Evolutionary conservation across 1,140 invertebrate species (phyloP).

Genomic region (Brachionus paranguensis): DNA sequence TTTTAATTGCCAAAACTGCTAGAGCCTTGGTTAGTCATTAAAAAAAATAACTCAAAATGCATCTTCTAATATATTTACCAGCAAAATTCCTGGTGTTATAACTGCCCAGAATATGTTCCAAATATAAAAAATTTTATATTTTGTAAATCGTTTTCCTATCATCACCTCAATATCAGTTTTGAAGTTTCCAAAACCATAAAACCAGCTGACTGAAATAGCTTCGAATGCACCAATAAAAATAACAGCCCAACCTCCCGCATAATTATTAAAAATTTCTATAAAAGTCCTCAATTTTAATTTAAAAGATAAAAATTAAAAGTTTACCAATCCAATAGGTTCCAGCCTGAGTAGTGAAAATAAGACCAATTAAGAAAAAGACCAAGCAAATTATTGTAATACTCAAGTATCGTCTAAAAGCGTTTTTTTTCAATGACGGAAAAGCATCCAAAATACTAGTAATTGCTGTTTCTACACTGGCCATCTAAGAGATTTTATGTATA

Average conservation of each 20-base stretch:
- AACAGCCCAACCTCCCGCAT: constrained; percentile 65
- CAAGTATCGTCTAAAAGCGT: constrained; percentile 51
- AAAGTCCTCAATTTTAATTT: constrained; percentile 60
- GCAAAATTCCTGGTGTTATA: constrained; percentile 23
- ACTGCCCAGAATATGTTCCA: constrained; percentile 26
- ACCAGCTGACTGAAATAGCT: constrained; percentile 67
- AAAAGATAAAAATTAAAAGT: background rate
- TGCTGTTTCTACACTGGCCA: constrained; percentile 70
- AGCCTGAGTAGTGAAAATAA: constrained; percentile 54
- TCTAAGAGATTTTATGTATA: constrained; percentile 52
- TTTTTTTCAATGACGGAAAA: constrained; percentile 58
- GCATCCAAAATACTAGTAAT: constrained; percentile 69
- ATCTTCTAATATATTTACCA: background rate
- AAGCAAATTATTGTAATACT: constrained; percentile 61
- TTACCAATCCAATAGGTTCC: constrained; percentile 34
- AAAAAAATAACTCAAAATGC: background rate
- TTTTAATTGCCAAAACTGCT: background rate
- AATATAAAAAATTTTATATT: constrained; percentile 15
- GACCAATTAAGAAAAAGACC: constrained; percentile 62
- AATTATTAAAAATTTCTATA: constrained; percentile 68
- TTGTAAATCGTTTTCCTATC: constrained; percentile 19
- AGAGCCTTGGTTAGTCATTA: background rate
- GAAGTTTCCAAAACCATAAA: constrained; percentile 60
- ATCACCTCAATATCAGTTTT: constrained; percentile 1
- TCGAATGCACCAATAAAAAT: constrained; percentile 70